These are phyloP conservation scores for Aythya fuligula DNA, from an alignment of 2,797 vertebrate genomes.

Conservation along the genomic window DNA sequence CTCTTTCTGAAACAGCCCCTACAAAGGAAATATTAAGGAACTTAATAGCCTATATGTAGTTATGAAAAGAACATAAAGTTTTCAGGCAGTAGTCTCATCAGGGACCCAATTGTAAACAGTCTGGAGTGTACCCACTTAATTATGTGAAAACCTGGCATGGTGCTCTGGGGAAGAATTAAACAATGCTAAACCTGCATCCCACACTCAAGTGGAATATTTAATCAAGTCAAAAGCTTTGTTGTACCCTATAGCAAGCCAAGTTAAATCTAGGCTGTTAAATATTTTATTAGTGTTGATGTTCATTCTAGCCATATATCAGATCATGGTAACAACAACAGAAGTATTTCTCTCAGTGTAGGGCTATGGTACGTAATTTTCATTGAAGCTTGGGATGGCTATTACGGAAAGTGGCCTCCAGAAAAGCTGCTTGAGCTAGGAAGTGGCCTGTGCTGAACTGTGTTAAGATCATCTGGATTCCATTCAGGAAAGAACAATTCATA, in stretches of 20 bases:
- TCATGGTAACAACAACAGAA: neutral
- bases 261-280: conserved; percentile 36
- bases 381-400: neutral
- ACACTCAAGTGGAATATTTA: conserved; percentile 40
- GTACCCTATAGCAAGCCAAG: conserved; percentile 5
- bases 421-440: neutral
- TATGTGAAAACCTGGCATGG: conserved; percentile 26
- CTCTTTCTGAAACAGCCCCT: neutral
- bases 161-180: conserved; percentile 53
- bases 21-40: neutral
- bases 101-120: conserved; percentile 15
- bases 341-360: neutral
- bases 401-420: neutral
- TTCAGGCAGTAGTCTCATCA: conserved; percentile 22
- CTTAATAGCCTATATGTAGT: neutral
- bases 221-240: conserved; percentile 55
- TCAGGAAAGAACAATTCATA: neutral
- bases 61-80: conserved; percentile 43
- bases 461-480: neutral
- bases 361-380: neutral
- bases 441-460: neutral
- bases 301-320: neutral
- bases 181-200: conserved; percentile 41
- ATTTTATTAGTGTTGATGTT: conserved; percentile 50
- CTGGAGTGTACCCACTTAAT: conserved; percentile 62